These are phyloP conservation scores for Zootoca vivipara DNA, from an alignment of 2,113 vertebrate genomes.

Conservation along the genomic window DNA sequence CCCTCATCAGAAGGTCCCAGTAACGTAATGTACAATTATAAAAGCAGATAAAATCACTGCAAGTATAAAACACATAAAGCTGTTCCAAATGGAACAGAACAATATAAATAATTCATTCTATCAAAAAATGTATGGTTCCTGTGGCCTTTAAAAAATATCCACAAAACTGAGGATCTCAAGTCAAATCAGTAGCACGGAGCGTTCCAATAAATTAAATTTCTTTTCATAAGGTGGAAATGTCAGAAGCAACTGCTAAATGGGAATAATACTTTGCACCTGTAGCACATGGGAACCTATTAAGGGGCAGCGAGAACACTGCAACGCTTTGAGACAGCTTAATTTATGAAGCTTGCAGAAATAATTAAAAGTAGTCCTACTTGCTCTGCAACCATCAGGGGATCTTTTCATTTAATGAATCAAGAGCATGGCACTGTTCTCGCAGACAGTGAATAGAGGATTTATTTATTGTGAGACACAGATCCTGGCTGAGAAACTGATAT, in stretches of 20 bases:
- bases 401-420: constrained; percentile 51
- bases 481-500: neutral
- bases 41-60: no score
- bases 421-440: constrained; percentile 28
- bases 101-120: constrained; percentile 33
- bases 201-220: neutral
- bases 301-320: constrained; percentile 24
- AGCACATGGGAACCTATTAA: constrained; percentile 39
- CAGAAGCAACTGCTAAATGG: constrained; percentile 23
- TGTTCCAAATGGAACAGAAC: no score
- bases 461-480: neutral
- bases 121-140: constrained; percentile 34
- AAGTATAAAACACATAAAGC: no score
- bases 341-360: constrained; percentile 60
- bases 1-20: no score
- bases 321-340: constrained; percentile 49
- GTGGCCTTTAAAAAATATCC: constrained; percentile 43
- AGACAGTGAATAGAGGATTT: constrained; percentile 31
- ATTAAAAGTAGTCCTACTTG: constrained; percentile 41
- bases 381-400: constrained; percentile 38
- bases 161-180: constrained; percentile 29
- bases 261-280: constrained; percentile 42
- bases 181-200: constrained; percentile 28
- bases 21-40: no score
- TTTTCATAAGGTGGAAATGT: constrained; percentile 43